Base-by-base conservation (phyloP, 2,888 invertebrate species). In the Muschampia plurimacula region DNA sequence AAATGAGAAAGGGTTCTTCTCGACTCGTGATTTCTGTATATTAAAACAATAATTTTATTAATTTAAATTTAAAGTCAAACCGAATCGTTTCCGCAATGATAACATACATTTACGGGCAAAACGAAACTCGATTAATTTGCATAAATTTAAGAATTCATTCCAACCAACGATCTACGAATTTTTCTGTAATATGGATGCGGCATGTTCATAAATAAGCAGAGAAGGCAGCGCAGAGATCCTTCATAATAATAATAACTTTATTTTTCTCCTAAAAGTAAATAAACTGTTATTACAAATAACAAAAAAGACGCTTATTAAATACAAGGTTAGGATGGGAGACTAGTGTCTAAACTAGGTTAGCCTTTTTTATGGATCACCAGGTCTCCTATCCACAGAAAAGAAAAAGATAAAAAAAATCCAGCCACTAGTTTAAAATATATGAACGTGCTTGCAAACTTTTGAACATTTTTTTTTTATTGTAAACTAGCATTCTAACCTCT, bases 111-210 rank as follows among this genome's bases (percentile, higher is more conserved):
- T 84, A 84, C 80, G 79, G 83, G 80, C 78, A 55, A 78, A 84
- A 84, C 82, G 83, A 85, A 87, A 88, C 84, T 87, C 84, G 80
- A 87, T 88, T 86, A 85, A 88, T 86, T 86, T 85, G 82, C 83
- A 86, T 87, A 86, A 88, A 89, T 86, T 86, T 84, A 83, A 82
- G 80, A 85, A 86, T 85, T 85, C 79, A 82, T 84, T 85, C 74
- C 65, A 52, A 62, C 60, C 75, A 10, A 46, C 41, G 55, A 67
- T 15, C 57, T 28, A 62, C 52, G 44, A 69, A 67, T 44, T 44
- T 28, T 7, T 36, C 4, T 59, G 12, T 22, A 15, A 9, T 2
- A 64, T 64, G 63, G 63, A 64, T 44, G 44, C 10, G 63, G 44
- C 63, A 44, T 39, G 15, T 44, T 22, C 13, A 13, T 13, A 12